phyloP scores from a whole-genome alignment of 23 tunicate species.

The Phallusia fumigata region DNA sequence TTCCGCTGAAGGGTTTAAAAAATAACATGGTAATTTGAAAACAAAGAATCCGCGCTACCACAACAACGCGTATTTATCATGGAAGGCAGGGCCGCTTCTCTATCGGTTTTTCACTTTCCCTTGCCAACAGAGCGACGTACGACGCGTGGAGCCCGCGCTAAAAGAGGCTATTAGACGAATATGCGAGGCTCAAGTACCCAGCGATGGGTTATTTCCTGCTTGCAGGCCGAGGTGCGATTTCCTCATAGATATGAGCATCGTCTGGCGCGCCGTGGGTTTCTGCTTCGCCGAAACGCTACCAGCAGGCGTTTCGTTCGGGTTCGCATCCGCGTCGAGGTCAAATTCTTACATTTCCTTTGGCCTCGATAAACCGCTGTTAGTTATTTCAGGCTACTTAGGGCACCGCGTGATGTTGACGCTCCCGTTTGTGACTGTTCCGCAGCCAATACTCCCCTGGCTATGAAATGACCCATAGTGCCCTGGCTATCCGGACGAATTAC shows the following conservation, averaged over 20 bases:
- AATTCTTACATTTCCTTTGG: slow-evolving; percentile 9
- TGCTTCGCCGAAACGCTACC: slow-evolving; percentile 1
- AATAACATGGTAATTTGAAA: too few relatives aligned
- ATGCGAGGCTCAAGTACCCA: background rate
- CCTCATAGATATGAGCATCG: background rate
- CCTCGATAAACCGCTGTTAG: background rate
- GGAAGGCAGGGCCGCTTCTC: too few relatives aligned
- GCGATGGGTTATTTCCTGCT: slow-evolving; percentile 10
- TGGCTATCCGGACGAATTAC: background rate
- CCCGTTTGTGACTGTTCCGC: too few relatives aligned
- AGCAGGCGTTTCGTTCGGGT: slow-evolving; percentile 1
- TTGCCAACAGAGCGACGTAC: background rate
- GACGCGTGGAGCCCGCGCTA: background rate
- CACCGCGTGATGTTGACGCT: background rate
- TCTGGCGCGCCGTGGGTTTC: too few relatives aligned
- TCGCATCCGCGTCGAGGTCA: background rate
- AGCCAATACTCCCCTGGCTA: too few relatives aligned
- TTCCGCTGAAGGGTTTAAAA: too few relatives aligned
- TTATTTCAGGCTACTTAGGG: background rate
- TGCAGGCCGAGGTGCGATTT: background rate
- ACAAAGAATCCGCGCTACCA: too few relatives aligned
- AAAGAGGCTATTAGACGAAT: slow-evolving; percentile 10
- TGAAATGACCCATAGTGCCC: too few relatives aligned
- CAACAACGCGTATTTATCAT: too few relatives aligned
- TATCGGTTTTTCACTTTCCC: background rate